These are phyloP conservation scores for Minunthozetes semirufus DNA, from an alignment of 2,888 invertebrate species.

Conservation along the genomic window DNA sequence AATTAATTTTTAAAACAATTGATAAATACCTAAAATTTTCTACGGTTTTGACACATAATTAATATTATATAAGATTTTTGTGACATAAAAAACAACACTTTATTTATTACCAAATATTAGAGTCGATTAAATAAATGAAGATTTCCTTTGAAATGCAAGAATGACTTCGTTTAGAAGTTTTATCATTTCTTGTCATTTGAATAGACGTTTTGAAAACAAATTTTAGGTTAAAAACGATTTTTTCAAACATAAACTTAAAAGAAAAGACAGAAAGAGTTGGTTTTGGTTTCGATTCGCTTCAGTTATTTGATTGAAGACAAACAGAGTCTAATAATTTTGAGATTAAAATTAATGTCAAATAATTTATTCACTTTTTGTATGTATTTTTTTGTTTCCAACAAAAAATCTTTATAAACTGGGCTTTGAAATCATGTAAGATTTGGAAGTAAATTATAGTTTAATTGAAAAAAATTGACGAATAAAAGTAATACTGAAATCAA, in stretches of 20 bases:
- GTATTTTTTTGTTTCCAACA: not conserved
- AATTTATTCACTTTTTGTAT: not conserved
- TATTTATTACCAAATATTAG: not conserved
- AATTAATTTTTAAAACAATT: too few species aligned
- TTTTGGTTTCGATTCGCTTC: conserved; percentile 4
- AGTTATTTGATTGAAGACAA: not conserved
- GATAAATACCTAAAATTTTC: too few species aligned
- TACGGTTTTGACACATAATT: too few species aligned
- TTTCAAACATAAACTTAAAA: too few species aligned
- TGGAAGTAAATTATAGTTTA: not conserved
- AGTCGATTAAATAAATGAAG: not conserved
- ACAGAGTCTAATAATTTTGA: not conserved
- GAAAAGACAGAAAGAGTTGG: too few species aligned
- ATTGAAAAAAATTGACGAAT: too few species aligned
- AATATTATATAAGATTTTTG: too few species aligned
- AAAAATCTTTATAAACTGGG: not conserved
- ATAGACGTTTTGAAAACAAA: not conserved
- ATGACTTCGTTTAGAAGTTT: not conserved
- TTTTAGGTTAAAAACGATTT: conserved; percentile 15
- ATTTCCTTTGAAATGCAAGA: conserved; percentile 8
- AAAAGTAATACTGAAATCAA: too few species aligned
- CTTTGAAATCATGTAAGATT: not conserved
- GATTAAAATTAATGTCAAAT: not conserved
- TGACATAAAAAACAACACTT: not conserved
- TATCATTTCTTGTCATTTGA: too few species aligned